Evolutionary conservation across 1,140 invertebrate species (phyloP), one percentile per base, ranked within the genome.

Genomic region (Drosophila varians): DNA sequence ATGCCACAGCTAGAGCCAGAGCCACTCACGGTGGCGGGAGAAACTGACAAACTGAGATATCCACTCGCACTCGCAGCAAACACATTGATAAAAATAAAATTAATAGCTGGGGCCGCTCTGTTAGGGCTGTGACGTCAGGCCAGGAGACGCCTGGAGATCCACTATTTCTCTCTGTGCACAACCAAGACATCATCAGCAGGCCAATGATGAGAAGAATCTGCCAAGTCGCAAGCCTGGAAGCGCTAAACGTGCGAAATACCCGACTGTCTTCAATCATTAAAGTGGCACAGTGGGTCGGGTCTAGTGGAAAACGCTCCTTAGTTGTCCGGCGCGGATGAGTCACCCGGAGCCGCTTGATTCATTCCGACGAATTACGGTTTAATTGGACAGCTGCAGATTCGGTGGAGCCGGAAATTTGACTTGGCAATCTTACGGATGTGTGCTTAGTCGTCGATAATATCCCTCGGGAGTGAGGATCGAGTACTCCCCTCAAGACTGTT

Each of bases 251-350:
- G 78, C 68, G 57, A 83, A 83, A 42, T 16, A 16, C 19, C 74
- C 57, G 56, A 38, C 31, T 18, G 57, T 56, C 57, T 84, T 78
- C 58, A 83, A 46, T 84, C 79, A 82, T 83, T 74, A 70, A 57
- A 60, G 38, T 49, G 31, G 69, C 69, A 83, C 78, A 78, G 74
- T 84, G 69, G 74, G 54, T 38, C 74, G 31, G 51, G 34, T 26
- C 52, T 31, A 16, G 6, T 40, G 51, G 8, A 53, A 78, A 60
- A 51, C 52, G 48, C 51, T 66, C 55, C 60, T 52, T 58, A 62
- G 53, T 18, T 47, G 55, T 18, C 19, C 21, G 21, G n/a, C 5
- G 7, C 26, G 26, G 8, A 47, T 80, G 77, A 80, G 11, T 80
- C 72, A 80, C 42, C 25, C 19, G 21, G 42, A 54, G 42, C 14